Evolutionary conservation across 2,113 vertebrate genomes (phyloP).

Genomic region (Nothocercus nigrocapillus): DNA sequence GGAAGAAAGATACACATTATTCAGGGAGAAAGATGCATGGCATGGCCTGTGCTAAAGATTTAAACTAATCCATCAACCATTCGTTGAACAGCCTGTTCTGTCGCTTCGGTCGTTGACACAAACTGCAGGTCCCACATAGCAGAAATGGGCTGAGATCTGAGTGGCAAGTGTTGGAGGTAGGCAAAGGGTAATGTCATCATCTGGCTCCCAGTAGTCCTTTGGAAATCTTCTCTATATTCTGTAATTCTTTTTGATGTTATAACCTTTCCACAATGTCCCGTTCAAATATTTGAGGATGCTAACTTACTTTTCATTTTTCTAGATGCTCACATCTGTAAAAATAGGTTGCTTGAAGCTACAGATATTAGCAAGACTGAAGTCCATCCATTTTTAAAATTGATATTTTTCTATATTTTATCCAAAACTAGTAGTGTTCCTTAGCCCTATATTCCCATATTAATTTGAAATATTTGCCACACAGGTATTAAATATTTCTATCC

Average conservation of each 20-base stretch:
- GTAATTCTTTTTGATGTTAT: not conserved
- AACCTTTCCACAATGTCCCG: not conserved
- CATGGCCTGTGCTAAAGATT: not conserved
- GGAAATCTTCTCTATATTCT: not conserved
- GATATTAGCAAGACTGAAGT: not conserved
- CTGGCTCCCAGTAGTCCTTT: not conserved
- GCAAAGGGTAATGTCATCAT: not conserved
- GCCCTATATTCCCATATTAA: not conserved
- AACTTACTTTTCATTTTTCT: not conserved
- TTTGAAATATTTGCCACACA: not conserved
- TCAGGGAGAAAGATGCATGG: not conserved
- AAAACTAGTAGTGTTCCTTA: not conserved
- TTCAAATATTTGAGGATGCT: not conserved
- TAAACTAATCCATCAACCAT: not conserved
- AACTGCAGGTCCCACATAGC: not conserved
- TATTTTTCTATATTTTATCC: not conserved
- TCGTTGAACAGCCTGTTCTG: not conserved
- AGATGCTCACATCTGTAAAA: not conserved
- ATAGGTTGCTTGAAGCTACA: not conserved
- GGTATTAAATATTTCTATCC: not conserved
- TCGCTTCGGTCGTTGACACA: not conserved
- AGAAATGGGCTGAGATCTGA: not conserved
- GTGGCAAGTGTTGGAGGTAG: not conserved
- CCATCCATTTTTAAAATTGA: not conserved
- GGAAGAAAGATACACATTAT: not conserved